Conservation (phyloP, 2,797 vertebrate genomes). For the Poliocrania exsul region DNA sequence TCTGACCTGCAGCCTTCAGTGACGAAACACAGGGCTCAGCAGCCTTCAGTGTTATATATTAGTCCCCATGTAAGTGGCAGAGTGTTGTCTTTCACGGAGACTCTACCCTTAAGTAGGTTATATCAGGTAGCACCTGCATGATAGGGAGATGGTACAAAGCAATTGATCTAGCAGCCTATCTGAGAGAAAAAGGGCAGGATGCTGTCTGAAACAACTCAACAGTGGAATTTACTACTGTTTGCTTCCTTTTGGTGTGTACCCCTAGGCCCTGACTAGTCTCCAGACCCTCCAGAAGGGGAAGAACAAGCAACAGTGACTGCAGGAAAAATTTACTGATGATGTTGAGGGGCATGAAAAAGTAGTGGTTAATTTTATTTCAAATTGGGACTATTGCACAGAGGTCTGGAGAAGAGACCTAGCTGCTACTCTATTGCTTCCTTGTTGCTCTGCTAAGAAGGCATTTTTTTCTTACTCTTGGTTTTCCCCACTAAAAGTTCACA, state of each 20-base stretch:
- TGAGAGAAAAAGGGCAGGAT: neutral
- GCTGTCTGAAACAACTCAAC: neutral
- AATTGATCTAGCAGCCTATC: neutral
- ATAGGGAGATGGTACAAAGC: neutral
- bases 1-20: neutral
- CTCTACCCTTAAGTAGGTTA: neutral
- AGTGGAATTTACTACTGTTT: neutral
- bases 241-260: neutral
- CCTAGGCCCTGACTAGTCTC: neutral
- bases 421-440: neutral
- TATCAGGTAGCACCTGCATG: neutral
- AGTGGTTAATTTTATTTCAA: neutral
- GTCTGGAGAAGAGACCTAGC: neutral
- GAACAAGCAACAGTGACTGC: neutral
- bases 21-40: neutral
- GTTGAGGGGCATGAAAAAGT: neutral
- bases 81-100: neutral
- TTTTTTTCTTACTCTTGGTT: neutral
- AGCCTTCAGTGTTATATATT: neutral
- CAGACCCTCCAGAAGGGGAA: neutral
- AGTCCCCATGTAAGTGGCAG: neutral
- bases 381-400: neutral
- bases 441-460: neutral
- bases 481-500: neutral
- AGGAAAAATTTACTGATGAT: neutral